Conservation (phyloP, 2,888 invertebrate species). For the Campoplex nolae region DNA sequence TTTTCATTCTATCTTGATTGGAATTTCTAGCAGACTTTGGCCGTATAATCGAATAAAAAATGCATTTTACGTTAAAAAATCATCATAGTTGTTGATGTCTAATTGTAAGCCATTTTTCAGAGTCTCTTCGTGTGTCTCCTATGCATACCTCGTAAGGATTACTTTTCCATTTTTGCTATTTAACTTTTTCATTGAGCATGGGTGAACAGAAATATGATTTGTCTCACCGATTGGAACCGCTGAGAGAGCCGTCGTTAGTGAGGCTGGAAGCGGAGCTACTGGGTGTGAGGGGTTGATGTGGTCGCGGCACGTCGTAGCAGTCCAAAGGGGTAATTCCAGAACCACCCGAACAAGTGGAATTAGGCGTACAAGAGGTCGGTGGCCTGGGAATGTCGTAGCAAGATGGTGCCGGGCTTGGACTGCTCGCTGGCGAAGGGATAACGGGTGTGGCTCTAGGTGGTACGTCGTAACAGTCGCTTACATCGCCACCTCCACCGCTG, state of each 20-base stretch:
- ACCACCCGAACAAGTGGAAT: conserved; percentile 80
- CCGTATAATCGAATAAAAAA: too few species aligned
- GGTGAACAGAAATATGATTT: background rate
- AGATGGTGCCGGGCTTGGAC: conserved; percentile 86
- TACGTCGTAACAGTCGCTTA: conserved; percentile 87
- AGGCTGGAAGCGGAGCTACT: conserved; percentile 89
- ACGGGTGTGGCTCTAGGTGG: conserved; percentile 88
- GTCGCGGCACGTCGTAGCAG: conserved; percentile 89
- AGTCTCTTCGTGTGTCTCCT: too few species aligned
- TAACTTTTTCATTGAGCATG: background rate
- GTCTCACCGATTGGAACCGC: conserved; percentile 86
- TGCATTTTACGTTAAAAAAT: too few species aligned
- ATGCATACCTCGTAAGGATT: background rate
- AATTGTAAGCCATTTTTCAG: too few species aligned
- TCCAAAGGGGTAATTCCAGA: conserved; percentile 84
- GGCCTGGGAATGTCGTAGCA: conserved; percentile 83
- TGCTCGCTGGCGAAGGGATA: conserved; percentile 86
- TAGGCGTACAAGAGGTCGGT: conserved; percentile 82
- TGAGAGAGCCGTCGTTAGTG: conserved; percentile 87
- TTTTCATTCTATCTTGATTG: too few species aligned
- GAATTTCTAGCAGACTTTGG: too few species aligned
- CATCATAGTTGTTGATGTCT: too few species aligned
- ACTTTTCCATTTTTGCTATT: background rate
- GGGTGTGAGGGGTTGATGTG: conserved; percentile 88
- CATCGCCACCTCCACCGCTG: conserved; percentile 77